Percentiles rank a stretch among this genome's conserved stretches.
These are phyloP conservation scores for Coelinius sp. DNA, from an alignment of 2,888 invertebrate genomes.

Conservation along the genomic window DNA sequence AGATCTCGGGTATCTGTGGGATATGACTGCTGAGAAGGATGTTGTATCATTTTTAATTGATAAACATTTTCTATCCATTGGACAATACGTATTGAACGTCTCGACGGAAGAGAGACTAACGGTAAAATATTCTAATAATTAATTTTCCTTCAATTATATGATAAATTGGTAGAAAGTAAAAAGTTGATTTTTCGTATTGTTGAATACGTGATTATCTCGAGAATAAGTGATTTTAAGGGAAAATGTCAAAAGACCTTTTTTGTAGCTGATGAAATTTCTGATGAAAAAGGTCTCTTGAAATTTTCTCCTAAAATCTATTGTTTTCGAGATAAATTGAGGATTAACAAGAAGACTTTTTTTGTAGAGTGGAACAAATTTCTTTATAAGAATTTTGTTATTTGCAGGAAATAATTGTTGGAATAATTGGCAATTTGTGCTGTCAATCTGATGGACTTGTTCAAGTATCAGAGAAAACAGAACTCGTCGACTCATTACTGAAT, in stretches of 20 bases:
- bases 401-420: conserved; percentile 87
- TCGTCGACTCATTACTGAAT: conserved; percentile 74
- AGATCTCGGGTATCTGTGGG: conserved; percentile 86
- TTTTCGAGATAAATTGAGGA: background rate
- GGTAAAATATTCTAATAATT: conserved; percentile 54
- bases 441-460: conserved; percentile 75
- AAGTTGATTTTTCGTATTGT: background rate
- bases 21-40: conserved; percentile 86
- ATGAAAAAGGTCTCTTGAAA: too few relatives aligned
- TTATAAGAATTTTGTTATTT: conserved; percentile 44
- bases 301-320: too few relatives aligned
- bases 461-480: conserved; percentile 74
- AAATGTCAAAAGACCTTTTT: too few relatives aligned
- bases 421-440: conserved; percentile 87
- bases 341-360: too few relatives aligned
- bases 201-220: too few relatives aligned
- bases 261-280: too few relatives aligned
- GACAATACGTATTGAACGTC: conserved; percentile 74
- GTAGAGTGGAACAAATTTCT: too few relatives aligned
- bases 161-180: background rate
- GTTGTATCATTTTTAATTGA: conserved; percentile 80
- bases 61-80: conserved; percentile 79
- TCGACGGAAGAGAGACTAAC: conserved; percentile 78
- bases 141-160: background rate
- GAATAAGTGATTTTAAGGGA: too few relatives aligned